Base-by-base conservation (phyloP, 2,797 vertebrate genomes). In the Sternotherus odoratus region DNA sequence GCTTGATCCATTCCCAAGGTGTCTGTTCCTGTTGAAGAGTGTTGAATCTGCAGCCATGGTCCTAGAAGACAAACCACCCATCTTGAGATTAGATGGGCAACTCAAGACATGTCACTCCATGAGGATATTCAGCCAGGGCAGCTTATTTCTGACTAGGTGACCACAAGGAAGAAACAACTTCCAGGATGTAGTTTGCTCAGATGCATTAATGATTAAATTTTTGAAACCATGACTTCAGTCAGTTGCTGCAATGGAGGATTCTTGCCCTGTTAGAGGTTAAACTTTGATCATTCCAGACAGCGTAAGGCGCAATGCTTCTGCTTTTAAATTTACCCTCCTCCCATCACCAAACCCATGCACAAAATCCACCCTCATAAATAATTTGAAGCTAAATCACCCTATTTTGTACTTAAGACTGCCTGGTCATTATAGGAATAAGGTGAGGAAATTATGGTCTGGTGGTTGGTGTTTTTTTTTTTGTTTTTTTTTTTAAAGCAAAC, bases 361-460 rank as follows among this genome's bases (percentile, higher is more conserved):
- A 66, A 86, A 83, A 77, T 54, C 53, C 23, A 57, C 75, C 23
- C 39, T 46, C 4, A 3, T 84, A 57, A 88, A 83, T 88, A 17
- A 88, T 57, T 87, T 86, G 56, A 36, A 69, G 66, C 79, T 48
- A 75, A 96, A 93, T 96, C 91, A 92, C 87, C 48, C 30, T 53
- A 74, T 88, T 96, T 95, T 94, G 94, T 96, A 81, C 50, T 90
- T 17, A 9, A 4, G 79, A 49, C 88, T 82, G 95, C 82, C 94
- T 86, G 93, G 83, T 69, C 84, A 57, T 87, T 79, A 21, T 16
- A 49, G 79, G 85, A 92, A 46, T 91, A 90, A 83, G 77, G 36
- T 1, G 56, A 90, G 92, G 91, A 93, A 89, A 83, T 79, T 50
- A 51, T 77, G 24, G 28, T n/a, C n/a, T n/a, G n/a, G n/a, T n/a